Evolutionary conservation across 2,888 invertebrate species (phyloP).

Genomic region (Anthophora plumipes): DNA sequence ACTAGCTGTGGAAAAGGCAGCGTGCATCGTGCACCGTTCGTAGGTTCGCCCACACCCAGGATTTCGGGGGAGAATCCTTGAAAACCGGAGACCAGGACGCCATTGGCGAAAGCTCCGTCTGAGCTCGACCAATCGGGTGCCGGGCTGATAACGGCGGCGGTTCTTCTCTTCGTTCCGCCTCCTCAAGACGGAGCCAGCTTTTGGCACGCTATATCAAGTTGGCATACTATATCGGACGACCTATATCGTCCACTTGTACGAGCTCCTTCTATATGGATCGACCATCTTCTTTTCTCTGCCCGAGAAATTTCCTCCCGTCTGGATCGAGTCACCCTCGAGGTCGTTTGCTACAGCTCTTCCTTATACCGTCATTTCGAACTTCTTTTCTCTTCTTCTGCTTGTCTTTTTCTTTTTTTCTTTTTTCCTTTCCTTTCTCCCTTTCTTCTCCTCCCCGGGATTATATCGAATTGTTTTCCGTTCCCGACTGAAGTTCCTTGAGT

Average conservation of each 20-base stretch:
- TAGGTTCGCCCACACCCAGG: constrained; percentile 63
- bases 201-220: constrained; percentile 65
- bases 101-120: constrained; percentile 76
- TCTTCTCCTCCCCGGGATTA: no score
- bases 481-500: background rate
- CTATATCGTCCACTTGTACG: constrained; percentile 51
- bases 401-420: background rate
- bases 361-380: constrained; percentile 35
- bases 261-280: constrained; percentile 46
- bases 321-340: constrained; percentile 41
- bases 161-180: constrained; percentile 82
- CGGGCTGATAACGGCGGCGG: constrained; percentile 82
- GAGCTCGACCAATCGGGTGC: constrained; percentile 80
- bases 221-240: constrained; percentile 48
- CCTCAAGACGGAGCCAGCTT: constrained; percentile 79
- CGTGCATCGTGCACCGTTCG: constrained; percentile 37
- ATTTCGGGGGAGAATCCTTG: constrained; percentile 78
- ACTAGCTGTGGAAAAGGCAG: constrained; percentile 42
- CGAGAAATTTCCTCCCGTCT: constrained; percentile 59
- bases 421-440: background rate
- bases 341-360: constrained; percentile 50
- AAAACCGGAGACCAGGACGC: constrained; percentile 82
- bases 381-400: constrained; percentile 2
- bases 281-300: constrained; percentile 64
- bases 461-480: constrained; percentile 27